A percentile compares a stretch with the other conserved stretches of the same genome.
phyloP scores from a whole-genome alignment of 2,888 invertebrate genomes.

The Elmis aenea region DNA sequence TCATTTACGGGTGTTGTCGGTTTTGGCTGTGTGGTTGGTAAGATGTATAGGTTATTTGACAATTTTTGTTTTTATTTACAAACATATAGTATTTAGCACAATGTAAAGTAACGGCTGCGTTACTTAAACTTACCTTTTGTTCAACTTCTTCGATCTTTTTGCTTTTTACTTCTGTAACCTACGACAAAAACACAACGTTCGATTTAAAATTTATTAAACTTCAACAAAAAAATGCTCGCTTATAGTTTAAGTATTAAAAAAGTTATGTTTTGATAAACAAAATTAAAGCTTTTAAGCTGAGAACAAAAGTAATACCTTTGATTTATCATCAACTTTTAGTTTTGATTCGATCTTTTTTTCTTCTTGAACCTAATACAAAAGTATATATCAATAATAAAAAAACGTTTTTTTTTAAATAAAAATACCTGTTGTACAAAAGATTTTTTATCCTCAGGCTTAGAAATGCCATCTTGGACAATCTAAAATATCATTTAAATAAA shows the following conservation, averaged over 20 bases:
- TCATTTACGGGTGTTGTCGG: constrained; percentile 29
- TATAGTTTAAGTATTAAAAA: too few species aligned
- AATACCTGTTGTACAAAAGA: constrained; percentile 42
- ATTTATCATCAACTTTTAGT: not conserved
- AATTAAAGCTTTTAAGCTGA: too few species aligned
- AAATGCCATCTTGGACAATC: constrained; percentile 41
- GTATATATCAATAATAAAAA: constrained; percentile 7
- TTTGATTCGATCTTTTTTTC: constrained; percentile 47
- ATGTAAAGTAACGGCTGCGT: constrained; percentile 1
- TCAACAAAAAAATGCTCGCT: too few species aligned
- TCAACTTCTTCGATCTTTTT: constrained; percentile 34
- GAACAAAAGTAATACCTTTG: too few species aligned
- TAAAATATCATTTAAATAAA: constrained; percentile 17
- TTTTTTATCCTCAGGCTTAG: constrained; percentile 39
- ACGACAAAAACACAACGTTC: constrained; percentile 15
- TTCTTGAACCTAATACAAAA: constrained; percentile 40
- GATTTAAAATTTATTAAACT: too few species aligned
- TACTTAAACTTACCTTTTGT: constrained; percentile 1
- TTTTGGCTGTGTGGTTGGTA: constrained; percentile 14
- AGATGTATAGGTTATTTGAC: constrained; percentile 5
- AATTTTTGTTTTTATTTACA: not conserved
- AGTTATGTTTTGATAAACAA: too few species aligned
- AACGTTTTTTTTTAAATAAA: constrained; percentile 7
- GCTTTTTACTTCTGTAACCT: constrained; percentile 47
- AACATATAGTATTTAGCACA: constrained; percentile 11